These are phyloP conservation scores for Actinernus sp. DNA, from an alignment of 92 coral and sea anemone genomes.

Conservation along the genomic window DNA sequence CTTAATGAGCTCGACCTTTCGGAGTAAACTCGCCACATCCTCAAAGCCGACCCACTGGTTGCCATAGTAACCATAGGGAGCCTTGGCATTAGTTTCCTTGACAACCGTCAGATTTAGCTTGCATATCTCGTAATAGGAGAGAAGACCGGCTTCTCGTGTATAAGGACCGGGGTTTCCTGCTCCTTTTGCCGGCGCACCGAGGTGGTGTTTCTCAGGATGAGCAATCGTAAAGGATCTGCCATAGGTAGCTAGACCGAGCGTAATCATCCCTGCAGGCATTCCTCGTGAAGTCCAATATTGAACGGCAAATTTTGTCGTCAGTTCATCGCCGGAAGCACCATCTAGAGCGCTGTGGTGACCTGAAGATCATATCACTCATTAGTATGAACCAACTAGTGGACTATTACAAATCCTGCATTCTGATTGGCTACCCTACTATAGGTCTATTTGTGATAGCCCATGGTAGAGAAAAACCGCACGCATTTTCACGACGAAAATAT, in stretches of 20 bases:
- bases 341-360: slow-evolving; percentile 82
- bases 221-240: slow-evolving; percentile 59
- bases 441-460: too few relatives aligned
- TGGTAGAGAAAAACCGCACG: too few relatives aligned
- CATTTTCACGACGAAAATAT: too few relatives aligned
- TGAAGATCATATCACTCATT: too few relatives aligned
- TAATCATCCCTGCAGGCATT: slow-evolving; percentile 55
- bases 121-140: slow-evolving; percentile 73
- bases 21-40: slow-evolving; percentile 35
- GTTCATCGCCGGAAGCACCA: slow-evolving; percentile 56
- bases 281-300: slow-evolving; percentile 56
- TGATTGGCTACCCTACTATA: too few relatives aligned
- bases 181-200: slow-evolving; percentile 59
- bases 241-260: slow-evolving; percentile 64
- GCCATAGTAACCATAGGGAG: slow-evolving; percentile 71
- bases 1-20: slow-evolving; percentile 47
- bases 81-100: slow-evolving; percentile 20
- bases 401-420: too few relatives aligned
- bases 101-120: slow-evolving; percentile 37
- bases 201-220: slow-evolving; percentile 25
- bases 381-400: too few relatives aligned
- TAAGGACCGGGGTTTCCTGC: slow-evolving; percentile 35
- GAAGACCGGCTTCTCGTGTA: slow-evolving; percentile 55
- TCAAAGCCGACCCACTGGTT: slow-evolving; percentile 74
- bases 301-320: slow-evolving; percentile 60